Base-by-base conservation (phyloP, 92 coral and sea anemone genomes). In the Plumapathes pennacea region DNA sequence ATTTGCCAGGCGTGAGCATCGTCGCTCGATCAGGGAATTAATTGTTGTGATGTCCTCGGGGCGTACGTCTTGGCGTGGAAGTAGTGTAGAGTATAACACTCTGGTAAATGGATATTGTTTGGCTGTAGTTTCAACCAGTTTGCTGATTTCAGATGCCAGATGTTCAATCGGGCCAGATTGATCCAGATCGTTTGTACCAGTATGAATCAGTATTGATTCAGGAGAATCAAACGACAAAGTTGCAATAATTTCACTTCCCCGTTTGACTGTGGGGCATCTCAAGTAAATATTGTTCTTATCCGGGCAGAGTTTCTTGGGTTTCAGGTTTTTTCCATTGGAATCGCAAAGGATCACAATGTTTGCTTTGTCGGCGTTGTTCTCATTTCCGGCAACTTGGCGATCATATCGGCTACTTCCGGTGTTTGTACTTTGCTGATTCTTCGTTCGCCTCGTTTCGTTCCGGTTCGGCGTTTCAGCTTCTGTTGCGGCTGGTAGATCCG, bases 161-260 rank as follows among this genome's bases (percentile, higher is more conserved):
- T 36, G 19, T 28, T 49, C 78, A 6, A n/a, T n/a, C 2, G 40
- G 45, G 17, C 52, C 41, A 32, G 31, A 29, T 13, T 17, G 20
- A 23, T 60, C 70, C 29, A 71, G 14, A 23, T 71, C 70, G 44
- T 71, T 71, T n/a, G 80, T 72, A 7, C 80, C 80, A 36, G 70
- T 60, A 47, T 71, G 78, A 50, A 71, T 60, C 30, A 71, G 18
- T 27, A 71, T 43, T 10, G 78, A 24, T 12, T 30, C 32, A 15
- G 69, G 62, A 15, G 21, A 19, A 10, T 29, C 22, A 10, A n/a
- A n/a, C n/a, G n/a, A n/a, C n/a, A n/a, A n/a, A n/a, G n/a, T n/a
- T n/a, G n/a, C n/a, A n/a, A n/a, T n/a, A n/a, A n/a, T n/a, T n/a
- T n/a, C n/a, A n/a, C n/a, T n/a, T n/a, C n/a, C n/a, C n/a, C n/a